Conservation (phyloP, 2,797 vertebrate genomes). For the Gambusia yucatana region DNA sequence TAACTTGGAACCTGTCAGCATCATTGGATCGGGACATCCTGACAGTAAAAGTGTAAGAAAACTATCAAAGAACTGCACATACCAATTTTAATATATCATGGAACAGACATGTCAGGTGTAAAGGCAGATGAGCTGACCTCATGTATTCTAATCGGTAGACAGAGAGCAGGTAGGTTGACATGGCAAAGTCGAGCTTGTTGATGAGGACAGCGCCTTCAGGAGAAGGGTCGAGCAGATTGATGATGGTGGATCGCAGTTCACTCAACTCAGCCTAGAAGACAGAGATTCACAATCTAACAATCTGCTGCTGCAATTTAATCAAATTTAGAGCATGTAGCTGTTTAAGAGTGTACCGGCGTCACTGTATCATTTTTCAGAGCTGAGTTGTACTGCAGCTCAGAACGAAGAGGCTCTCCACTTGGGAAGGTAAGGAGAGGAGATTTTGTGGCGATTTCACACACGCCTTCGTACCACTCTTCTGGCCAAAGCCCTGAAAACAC, state of each 20-base stretch:
- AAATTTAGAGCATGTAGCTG: not conserved
- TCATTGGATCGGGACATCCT: conserved; percentile 93
- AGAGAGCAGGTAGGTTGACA: conserved; percentile 96
- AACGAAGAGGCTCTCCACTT: conserved; percentile 94
- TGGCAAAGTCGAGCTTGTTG: conserved; percentile 96
- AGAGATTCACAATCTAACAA: conserved; percentile 3
- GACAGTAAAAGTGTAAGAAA: conserved; percentile 3
- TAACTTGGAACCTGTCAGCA: conserved; percentile 93
- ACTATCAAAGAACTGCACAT: not conserved
- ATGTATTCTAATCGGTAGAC: conserved; percentile 97
- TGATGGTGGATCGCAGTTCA: conserved; percentile 92
- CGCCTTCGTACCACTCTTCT: conserved; percentile 98
- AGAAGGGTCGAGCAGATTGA: conserved; percentile 91
- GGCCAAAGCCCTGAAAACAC: conserved; percentile 91
- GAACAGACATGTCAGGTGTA: not conserved
- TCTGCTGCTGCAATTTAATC: not conserved
- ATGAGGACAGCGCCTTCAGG: conserved; percentile 92
- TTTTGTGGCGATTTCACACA: conserved; percentile 96
- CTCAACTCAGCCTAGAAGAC: conserved; percentile 88
- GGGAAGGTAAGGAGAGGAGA: conserved; percentile 96
- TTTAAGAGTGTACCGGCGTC: conserved; percentile 82
- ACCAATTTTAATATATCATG: not conserved
- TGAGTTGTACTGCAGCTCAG: conserved; percentile 96
- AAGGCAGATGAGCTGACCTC: conserved; percentile 81
- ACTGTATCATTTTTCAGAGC: conserved; percentile 97